These are phyloP conservation scores for Acanthopagrus latus DNA, from an alignment of 2,797 vertebrate species.

Conservation along the genomic window DNA sequence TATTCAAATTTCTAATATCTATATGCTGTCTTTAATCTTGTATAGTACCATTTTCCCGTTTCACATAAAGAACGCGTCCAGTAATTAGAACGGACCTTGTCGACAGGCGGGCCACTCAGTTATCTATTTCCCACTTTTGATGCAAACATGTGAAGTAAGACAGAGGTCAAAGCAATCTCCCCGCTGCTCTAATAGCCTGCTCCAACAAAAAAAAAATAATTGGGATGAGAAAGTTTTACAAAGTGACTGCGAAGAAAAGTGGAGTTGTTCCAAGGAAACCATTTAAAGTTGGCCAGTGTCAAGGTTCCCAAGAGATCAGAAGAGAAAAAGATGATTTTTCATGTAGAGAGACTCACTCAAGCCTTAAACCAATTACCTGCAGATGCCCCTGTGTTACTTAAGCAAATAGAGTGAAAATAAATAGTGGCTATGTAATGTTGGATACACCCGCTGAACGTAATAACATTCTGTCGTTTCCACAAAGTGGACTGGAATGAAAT, in stretches of 20 bases:
- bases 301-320: slow-evolving; percentile 75
- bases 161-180: slow-evolving; percentile 80
- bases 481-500: slow-evolving; percentile 89
- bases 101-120: slow-evolving; percentile 56
- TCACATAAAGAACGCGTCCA: slow-evolving; percentile 64
- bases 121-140: slow-evolving; percentile 74
- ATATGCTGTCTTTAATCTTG: slow-evolving; percentile 75
- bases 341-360: slow-evolving; percentile 79
- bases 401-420: slow-evolving; percentile 87
- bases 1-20: slow-evolving; percentile 68
- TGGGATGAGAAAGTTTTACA: slow-evolving; percentile 74
- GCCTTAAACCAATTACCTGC: slow-evolving; percentile 86
- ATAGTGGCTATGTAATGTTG: slow-evolving; percentile 86
- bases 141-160: slow-evolving; percentile 70
- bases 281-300: slow-evolving; percentile 75
- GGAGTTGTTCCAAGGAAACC: slow-evolving; percentile 65
- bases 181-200: slow-evolving; percentile 60
- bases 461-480: slow-evolving; percentile 87
- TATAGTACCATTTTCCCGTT: slow-evolving; percentile 53
- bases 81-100: slow-evolving; percentile 79
- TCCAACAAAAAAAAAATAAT: slow-evolving; percentile 47
- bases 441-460: slow-evolving; percentile 85
- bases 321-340: slow-evolving; percentile 86
- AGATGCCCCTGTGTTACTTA: slow-evolving; percentile 84
- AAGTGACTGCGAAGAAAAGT: slow-evolving; percentile 67